phyloP scores from a whole-genome alignment of 2,113 vertebrate species.

The Dolichallabes microphthalmus region DNA sequence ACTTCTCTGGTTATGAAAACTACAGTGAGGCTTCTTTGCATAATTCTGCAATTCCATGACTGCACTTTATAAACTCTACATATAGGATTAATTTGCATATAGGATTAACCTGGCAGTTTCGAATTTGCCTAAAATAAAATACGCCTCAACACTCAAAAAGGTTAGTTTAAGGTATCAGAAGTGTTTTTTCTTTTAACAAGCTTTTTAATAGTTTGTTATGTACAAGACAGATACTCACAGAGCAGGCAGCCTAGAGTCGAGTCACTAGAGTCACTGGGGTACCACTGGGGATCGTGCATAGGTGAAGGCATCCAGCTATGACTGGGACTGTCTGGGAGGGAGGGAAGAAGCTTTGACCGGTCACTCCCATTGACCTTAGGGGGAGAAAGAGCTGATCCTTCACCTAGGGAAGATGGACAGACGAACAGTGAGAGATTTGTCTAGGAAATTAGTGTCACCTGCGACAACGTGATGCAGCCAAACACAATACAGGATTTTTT shows the following conservation, averaged over 20 bases:
- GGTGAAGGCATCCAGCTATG: conserved; percentile 95
- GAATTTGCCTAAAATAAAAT: not conserved
- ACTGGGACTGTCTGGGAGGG: conserved; percentile 86
- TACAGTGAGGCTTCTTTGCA: not conserved
- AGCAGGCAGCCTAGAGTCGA: conserved; percentile 93
- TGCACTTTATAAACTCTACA: not conserved
- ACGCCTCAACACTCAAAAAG: not conserved
- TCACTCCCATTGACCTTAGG: conserved; percentile 89
- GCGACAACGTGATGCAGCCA: not conserved
- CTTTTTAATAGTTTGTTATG: not conserved
- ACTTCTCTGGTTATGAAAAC: not conserved
- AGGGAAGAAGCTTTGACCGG: conserved; percentile 86
- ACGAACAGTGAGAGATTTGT: not conserved
- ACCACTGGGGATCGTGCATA: conserved; percentile 97
- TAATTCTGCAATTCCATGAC: not conserved
- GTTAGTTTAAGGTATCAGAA: not conserved
- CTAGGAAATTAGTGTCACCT: not conserved
- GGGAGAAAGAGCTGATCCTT: conserved; percentile 87
- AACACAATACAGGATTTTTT: not conserved
- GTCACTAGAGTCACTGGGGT: conserved; percentile 92
- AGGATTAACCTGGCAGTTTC: not conserved
- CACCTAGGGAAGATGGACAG: conserved; percentile 67
- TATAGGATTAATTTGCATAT: not conserved
- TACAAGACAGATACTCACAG: conserved; percentile 74
- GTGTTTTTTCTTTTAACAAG: not conserved